These are phyloP conservation scores for Marmota flaviventris DNA, from an alignment of 2,113 vertebrate genomes.

Conservation along the genomic window DNA sequence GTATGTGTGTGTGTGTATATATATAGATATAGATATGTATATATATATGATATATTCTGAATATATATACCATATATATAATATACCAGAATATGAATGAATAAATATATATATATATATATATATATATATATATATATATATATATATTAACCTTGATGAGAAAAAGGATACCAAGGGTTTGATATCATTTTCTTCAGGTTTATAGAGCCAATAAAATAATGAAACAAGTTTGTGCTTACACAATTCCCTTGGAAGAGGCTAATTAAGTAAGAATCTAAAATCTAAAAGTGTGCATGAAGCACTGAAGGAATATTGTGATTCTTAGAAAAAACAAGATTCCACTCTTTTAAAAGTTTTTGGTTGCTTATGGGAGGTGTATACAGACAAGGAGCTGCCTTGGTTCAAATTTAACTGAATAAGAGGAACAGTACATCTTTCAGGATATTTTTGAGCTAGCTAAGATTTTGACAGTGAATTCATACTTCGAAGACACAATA, in stretches of 20 bases:
- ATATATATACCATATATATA: not conserved
- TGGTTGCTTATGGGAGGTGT: not conserved
- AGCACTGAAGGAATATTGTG: not conserved
- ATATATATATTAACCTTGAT: no score
- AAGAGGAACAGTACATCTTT: not conserved
- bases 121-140: no score
- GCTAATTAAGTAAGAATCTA: not conserved
- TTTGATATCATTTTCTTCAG: not conserved
- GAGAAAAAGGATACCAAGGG: not conserved
- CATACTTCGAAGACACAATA: not conserved
- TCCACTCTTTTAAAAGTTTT: not conserved
- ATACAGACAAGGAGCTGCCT: not conserved
- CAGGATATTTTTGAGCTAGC: not conserved
- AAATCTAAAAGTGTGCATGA: not conserved
- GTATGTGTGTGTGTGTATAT: no score
- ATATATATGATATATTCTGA: no score
- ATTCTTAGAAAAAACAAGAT: not conserved
- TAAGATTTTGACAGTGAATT: not conserved
- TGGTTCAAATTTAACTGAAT: not conserved
- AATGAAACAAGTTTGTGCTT: not conserved
- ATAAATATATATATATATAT: not conserved
- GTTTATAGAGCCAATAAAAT: not conserved
- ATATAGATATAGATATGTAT: not conserved
- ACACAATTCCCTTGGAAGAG: not conserved
- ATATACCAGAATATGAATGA: no score